phyloP scores from a whole-genome alignment of 1,140 invertebrate species.

The Euglossa dilemma region DNA sequence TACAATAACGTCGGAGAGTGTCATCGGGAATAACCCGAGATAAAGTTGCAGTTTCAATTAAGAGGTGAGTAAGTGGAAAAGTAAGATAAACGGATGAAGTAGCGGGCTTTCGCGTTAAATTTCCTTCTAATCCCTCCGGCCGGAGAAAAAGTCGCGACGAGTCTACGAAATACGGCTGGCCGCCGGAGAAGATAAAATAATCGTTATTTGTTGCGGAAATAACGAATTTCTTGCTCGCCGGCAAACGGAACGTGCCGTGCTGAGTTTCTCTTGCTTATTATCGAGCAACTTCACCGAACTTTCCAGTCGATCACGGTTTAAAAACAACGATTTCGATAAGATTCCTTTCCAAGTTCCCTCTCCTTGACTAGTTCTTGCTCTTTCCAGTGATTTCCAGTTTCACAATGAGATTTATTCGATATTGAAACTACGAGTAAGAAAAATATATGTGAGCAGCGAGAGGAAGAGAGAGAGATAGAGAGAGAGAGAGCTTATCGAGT shows the following conservation, averaged over 20 bases:
- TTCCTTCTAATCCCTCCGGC: constrained; percentile 7
- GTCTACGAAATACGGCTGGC: constrained; percentile 23
- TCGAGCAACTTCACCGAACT: neutral
- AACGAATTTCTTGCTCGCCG: neutral
- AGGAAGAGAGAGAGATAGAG: neutral
- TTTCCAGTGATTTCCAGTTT: neutral
- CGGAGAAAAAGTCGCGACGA: constrained; percentile 19
- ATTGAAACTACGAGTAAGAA: neutral
- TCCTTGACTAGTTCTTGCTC: neutral
- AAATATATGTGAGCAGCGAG: neutral
- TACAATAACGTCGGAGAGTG: neutral
- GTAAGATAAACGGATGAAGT: constrained; percentile 30
- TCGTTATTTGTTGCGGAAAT: constrained; percentile 6
- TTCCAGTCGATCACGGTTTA: neutral
- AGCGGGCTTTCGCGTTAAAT: constrained; percentile 26
- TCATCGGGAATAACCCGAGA: neutral
- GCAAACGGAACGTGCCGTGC: neutral
- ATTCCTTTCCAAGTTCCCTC: neutral
- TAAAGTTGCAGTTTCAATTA: constrained; percentile 34
- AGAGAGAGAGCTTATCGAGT: neutral
- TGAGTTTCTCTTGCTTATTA: neutral
- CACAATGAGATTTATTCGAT: neutral
- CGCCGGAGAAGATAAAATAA: constrained; percentile 4
- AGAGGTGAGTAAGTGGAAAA: constrained; percentile 28
- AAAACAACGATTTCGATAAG: neutral